These are phyloP conservation scores for Conops quadrifasciatus DNA, from an alignment of 2,888 invertebrate genomes.

Conservation along the genomic window DNA sequence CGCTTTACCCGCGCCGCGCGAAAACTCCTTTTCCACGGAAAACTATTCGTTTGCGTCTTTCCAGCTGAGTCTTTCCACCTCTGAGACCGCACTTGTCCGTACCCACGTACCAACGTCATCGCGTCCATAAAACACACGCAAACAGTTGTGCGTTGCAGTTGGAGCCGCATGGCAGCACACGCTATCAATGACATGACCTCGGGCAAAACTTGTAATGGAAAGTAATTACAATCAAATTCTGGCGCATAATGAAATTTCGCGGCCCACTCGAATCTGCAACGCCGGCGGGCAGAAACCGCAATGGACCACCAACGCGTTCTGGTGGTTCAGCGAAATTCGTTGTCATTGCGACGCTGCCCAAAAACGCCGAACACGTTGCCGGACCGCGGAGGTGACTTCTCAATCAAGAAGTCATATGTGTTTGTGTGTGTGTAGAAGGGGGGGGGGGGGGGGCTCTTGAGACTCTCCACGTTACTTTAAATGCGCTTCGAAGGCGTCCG, in stretches of 20 bases:
- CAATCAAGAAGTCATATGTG: neutral
- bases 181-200: constrained; percentile 57
- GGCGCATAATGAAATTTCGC: constrained; percentile 25
- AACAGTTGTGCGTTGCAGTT: constrained; percentile 49
- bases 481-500: too few relatives aligned
- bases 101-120: too few relatives aligned
- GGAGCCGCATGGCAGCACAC: constrained; percentile 54
- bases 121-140: constrained; percentile 47
- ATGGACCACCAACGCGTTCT: constrained; percentile 12
- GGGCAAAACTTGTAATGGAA: constrained; percentile 57
- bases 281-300: constrained; percentile 6
- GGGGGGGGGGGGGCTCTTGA: too few relatives aligned
- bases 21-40: neutral
- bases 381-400: constrained; percentile 14
- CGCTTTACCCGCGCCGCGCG: neutral
- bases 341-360: constrained; percentile 18
- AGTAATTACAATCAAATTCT: constrained; percentile 61
- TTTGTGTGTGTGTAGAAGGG: constrained; percentile 16
- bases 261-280: constrained; percentile 23
- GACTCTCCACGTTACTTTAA: too few relatives aligned
- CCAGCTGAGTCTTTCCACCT: neutral
- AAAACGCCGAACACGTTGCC: constrained; percentile 19
- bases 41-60: neutral
- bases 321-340: constrained; percentile 22
- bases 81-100: neutral